phyloP scores from a whole-genome alignment of 2,888 invertebrate genomes.

The Bembecia ichneumoniformis region DNA sequence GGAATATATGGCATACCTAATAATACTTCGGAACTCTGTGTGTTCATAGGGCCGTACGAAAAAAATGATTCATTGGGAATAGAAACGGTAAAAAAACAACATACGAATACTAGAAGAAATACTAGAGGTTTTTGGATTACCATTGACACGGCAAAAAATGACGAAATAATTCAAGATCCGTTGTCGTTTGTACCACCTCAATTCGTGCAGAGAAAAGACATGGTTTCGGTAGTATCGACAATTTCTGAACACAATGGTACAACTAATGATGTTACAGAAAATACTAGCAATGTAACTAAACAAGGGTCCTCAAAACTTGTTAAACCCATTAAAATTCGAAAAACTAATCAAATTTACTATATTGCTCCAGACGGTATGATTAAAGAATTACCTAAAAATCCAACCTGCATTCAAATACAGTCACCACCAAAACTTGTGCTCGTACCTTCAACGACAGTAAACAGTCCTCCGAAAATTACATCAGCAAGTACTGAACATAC shows the following conservation, averaged over 20 bases:
- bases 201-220: too few relatives aligned
- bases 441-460: neutral
- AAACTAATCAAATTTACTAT: conserved; percentile 43
- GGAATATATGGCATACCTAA: conserved; percentile 60
- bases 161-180: conserved; percentile 51
- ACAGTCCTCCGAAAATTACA: neutral
- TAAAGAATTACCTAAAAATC: conserved; percentile 12
- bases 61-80: conserved; percentile 47
- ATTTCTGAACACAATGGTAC: conserved; percentile 5
- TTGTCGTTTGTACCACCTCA: conserved; percentile 36
- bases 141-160: conserved; percentile 49
- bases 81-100: conserved; percentile 39
- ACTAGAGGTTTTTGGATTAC: conserved; percentile 57
- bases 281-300: neutral
- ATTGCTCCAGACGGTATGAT: conserved; percentile 26
- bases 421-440: neutral
- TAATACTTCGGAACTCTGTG: conserved; percentile 31
- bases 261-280: conserved; percentile 8
- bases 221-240: too few relatives aligned
- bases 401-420: neutral
- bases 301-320: conserved; percentile 18
- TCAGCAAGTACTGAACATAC: neutral
- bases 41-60: conserved; percentile 61
- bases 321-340: conserved; percentile 54
- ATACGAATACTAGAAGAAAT: conserved; percentile 14